phyloP scores from a whole-genome alignment of 2,888 invertebrate species.

The Cephus nigrinus region DNA sequence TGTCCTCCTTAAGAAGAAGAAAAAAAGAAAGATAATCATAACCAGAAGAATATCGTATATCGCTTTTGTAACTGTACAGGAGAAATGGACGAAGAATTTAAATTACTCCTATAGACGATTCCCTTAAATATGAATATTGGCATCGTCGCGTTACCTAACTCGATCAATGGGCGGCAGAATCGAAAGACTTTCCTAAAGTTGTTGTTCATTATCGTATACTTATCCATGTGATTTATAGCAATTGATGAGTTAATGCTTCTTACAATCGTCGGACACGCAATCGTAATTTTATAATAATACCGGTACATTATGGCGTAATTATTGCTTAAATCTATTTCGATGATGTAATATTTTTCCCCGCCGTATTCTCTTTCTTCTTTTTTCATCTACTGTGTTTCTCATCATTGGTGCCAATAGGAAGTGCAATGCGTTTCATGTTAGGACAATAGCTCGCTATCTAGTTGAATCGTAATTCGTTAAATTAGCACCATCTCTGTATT shows the following conservation, averaged over 20 bases:
- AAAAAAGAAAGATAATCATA: slow-evolving; percentile 11
- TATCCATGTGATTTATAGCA: not conserved
- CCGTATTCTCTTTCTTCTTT: too few species aligned
- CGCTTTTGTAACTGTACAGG: not conserved
- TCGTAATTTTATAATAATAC: slow-evolving; percentile 23
- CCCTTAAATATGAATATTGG: not conserved
- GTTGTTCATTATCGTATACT: not conserved
- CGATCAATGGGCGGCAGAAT: not conserved
- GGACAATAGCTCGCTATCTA: slow-evolving; percentile 28
- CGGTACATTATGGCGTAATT: slow-evolving; percentile 38
- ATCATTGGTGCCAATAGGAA: too few species aligned
- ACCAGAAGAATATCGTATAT: not conserved
- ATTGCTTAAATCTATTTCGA: slow-evolving; percentile 43
- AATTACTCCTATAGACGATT: not conserved
- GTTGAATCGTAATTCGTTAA: slow-evolving; percentile 34
- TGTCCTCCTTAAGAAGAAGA: slow-evolving; percentile 1
- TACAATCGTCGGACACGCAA: not conserved
- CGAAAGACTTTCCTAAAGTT: not conserved
- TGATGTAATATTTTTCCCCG: slow-evolving; percentile 27
- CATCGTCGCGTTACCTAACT: not conserved
- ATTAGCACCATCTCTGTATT: slow-evolving; percentile 47
- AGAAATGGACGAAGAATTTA: not conserved
- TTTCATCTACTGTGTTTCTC: too few species aligned
- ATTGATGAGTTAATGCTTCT: too few species aligned
- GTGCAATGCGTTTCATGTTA: too few species aligned